These are phyloP conservation scores for Esox niger DNA, from an alignment of 2,113 vertebrate genomes.

Conservation along the genomic window DNA sequence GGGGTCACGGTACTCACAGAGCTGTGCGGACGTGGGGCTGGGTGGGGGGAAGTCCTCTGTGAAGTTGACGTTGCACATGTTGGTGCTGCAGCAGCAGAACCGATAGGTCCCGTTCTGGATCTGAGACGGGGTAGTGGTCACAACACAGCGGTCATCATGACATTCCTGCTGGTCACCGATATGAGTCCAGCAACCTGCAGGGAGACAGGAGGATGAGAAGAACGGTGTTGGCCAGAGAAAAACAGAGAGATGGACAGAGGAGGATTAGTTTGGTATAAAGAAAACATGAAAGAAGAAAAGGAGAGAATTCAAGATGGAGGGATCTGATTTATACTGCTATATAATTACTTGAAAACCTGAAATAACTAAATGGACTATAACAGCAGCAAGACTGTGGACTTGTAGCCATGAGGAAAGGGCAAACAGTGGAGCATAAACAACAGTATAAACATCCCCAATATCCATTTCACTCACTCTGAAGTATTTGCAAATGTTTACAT, in stretches of 20 bases:
- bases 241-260: neutral
- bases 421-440: no score
- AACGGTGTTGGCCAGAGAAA: no score
- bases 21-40: slow-evolving; percentile 71
- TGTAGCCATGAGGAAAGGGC: no score
- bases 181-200: slow-evolving; percentile 87
- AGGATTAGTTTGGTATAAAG: neutral
- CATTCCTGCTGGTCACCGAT: slow-evolving; percentile 82
- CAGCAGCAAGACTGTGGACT: no score
- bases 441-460: no score
- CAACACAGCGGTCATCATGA: slow-evolving; percentile 82
- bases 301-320: no score
- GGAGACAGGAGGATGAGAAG: neutral
- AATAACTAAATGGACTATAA: no score
- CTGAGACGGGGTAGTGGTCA: slow-evolving; percentile 76
- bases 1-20: slow-evolving; percentile 69
- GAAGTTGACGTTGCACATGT: slow-evolving; percentile 92
- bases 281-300: neutral
- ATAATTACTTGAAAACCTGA: no score
- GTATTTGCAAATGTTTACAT: no score
- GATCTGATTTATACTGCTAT: no score
- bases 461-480: no score
- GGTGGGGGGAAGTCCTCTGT: slow-evolving; percentile 79
- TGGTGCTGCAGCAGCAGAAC: slow-evolving; percentile 90
- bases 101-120: slow-evolving; percentile 84